Percentiles rank a stretch among this genome's conserved stretches.
Conservation (phyloP, 2,888 invertebrate genomes). For the Microchrysa polita region DNA sequence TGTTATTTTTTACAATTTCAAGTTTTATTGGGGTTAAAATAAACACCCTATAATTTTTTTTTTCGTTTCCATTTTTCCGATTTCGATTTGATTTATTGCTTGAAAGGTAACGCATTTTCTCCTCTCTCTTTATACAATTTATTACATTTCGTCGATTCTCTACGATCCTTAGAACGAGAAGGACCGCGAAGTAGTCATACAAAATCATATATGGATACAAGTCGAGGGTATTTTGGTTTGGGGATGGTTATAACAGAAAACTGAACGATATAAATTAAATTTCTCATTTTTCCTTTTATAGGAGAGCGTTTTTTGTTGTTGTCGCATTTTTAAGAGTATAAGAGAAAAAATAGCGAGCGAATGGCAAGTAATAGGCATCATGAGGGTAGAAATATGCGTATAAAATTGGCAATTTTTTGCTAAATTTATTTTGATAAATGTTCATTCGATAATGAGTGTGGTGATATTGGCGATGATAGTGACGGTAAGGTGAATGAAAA, state of each 20-base stretch:
- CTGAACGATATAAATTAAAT: background rate
- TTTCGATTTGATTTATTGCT: conserved; percentile 27
- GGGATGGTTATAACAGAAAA: background rate
- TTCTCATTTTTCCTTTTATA: background rate
- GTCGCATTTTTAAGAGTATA: too few species aligned
- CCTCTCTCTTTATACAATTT: background rate
- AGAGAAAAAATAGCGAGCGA: too few species aligned
- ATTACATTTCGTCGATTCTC: too few species aligned
- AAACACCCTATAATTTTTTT: too few species aligned
- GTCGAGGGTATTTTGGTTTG: too few species aligned
- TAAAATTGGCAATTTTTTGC: conserved; percentile 37
- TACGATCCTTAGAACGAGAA: too few species aligned
- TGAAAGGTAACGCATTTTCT: conserved; percentile 17
- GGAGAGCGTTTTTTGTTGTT: background rate
- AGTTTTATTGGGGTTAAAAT: too few species aligned
- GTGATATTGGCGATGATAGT: too few species aligned
- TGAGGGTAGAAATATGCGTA: background rate
- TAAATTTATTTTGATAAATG: conserved; percentile 28
- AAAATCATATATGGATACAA: too few species aligned
- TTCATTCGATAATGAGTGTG: background rate
- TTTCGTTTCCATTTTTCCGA: background rate
- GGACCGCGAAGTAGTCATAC: too few species aligned
- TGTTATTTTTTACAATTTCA: too few species aligned
- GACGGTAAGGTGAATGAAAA: conserved; percentile 1
- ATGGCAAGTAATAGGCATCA: too few species aligned